A percentile compares a stretch with the other conserved stretches of the same genome.
phyloP scores from a whole-genome alignment of 1,140 invertebrate species.

The Tetragonula clypearis region DNA sequence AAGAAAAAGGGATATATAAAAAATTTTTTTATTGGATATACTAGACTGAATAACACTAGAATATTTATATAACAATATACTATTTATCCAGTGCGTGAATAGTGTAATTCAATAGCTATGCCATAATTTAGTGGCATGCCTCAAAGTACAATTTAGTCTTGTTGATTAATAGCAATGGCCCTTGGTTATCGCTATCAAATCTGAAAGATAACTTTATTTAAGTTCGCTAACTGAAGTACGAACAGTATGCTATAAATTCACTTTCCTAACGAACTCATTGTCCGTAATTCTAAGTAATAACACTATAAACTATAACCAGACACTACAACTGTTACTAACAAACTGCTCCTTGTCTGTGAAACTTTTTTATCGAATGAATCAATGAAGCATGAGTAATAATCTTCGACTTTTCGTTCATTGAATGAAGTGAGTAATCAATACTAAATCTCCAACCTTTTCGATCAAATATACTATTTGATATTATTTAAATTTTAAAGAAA shows the following conservation, averaged over 20 bases:
- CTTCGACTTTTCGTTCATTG: not conserved
- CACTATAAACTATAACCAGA: not conserved
- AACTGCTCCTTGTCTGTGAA: not conserved
- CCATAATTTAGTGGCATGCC: too few species aligned
- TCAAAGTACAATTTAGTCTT: not conserved
- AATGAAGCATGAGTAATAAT: too few species aligned
- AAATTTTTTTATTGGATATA: too few species aligned
- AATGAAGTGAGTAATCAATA: not conserved
- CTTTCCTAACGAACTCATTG: constrained; percentile 17
- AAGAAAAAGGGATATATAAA: too few species aligned
- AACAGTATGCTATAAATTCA: constrained; percentile 3
- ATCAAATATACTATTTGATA: too few species aligned
- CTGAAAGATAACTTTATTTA: not conserved
- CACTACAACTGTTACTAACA: too few species aligned
- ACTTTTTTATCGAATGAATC: not conserved
- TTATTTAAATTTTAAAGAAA: too few species aligned
- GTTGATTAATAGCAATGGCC: not conserved
- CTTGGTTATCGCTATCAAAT: not conserved
- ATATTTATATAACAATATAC: too few species aligned
- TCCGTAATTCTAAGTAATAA: not conserved
- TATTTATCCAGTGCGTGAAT: too few species aligned
- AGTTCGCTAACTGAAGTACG: not conserved
- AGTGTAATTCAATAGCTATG: too few species aligned
- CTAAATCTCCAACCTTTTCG: not conserved
- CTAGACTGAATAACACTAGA: too few species aligned